Evolutionary conservation across 2,797 vertebrate species (phyloP).

Genomic region (Limosa lapponica): DNA sequence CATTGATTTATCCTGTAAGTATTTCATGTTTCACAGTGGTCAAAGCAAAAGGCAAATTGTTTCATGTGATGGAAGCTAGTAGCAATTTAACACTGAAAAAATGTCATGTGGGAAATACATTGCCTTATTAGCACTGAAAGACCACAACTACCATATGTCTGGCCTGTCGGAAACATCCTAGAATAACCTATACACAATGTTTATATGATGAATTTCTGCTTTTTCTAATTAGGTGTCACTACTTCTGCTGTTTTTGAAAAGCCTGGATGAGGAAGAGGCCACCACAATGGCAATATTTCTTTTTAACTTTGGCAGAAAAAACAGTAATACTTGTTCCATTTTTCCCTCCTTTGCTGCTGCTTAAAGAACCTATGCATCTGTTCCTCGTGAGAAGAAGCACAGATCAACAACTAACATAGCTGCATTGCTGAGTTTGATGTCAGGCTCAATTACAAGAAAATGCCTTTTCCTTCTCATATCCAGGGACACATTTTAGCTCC

Average conservation of each 20-base stretch:
- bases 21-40: not conserved
- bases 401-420: not conserved
- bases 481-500: not conserved
- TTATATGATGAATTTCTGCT: not conserved
- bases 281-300: not conserved
- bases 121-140: not conserved
- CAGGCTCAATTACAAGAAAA: conserved; percentile 23
- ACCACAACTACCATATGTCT: not conserved
- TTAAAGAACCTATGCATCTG: not conserved
- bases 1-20: not conserved
- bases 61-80: not conserved
- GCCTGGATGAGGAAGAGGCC: not conserved
- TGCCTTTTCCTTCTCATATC: not conserved
- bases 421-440: not conserved
- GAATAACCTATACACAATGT: not conserved
- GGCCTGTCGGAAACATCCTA: not conserved
- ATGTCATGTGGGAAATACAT: not conserved
- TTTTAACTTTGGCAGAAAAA: not conserved
- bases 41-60: not conserved
- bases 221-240: not conserved
- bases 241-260: not conserved
- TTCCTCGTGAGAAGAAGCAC: not conserved
- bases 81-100: not conserved
- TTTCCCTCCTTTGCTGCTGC: not conserved
- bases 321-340: not conserved